These are phyloP conservation scores for Euphonia xanthogaster DNA, from an alignment of 2,797 vertebrate genomes.

Conservation along the genomic window DNA sequence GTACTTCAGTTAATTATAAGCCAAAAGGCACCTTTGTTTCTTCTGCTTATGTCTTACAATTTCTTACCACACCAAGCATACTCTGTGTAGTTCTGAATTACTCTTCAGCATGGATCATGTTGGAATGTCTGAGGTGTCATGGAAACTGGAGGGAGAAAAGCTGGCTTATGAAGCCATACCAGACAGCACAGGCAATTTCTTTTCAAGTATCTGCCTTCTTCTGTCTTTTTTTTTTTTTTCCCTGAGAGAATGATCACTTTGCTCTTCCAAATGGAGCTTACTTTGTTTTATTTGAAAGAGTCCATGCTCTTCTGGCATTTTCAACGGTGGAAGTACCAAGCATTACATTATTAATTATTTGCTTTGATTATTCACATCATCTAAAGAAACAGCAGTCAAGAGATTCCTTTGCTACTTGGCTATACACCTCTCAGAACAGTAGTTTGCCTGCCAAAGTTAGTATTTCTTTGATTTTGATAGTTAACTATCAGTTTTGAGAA, in stretches of 20 bases:
- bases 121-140: slow-evolving; percentile 25
- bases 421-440: background rate
- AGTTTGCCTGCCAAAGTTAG: background rate
- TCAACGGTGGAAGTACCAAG: background rate
- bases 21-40: background rate
- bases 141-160: slow-evolving; percentile 30
- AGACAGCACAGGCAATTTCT: background rate
- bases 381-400: background rate
- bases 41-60: background rate
- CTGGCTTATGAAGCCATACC: background rate
- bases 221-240: background rate
- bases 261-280: background rate
- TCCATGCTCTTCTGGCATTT: background rate
- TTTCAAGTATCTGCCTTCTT: background rate
- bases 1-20: background rate
- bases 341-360: background rate
- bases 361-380: background rate
- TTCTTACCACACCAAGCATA: background rate
- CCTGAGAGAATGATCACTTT: background rate
- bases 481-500: slow-evolving; percentile 7
- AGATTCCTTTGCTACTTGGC: background rate
- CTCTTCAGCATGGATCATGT: background rate
- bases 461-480: background rate
- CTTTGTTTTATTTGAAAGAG: background rate
- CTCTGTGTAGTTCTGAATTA: background rate